These are phyloP conservation scores for Abrostola triplasia DNA, from an alignment of 2,888 invertebrate genomes.

Conservation along the genomic window DNA sequence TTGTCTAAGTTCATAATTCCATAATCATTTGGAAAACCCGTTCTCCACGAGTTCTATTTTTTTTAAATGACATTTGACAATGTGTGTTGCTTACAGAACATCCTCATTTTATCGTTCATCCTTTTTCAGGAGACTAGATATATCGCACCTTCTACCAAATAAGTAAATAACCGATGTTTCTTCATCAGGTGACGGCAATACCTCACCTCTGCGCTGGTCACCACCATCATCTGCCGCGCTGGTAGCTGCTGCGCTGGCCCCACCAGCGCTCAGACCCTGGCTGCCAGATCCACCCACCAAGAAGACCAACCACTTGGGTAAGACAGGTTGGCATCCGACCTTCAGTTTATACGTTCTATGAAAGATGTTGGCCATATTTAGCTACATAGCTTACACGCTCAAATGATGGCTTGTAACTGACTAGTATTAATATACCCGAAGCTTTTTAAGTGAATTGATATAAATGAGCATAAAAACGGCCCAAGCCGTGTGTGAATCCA, in stretches of 20 bases:
- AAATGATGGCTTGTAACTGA: no score
- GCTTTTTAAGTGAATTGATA: no score
- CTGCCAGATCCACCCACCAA: conserved; percentile 84
- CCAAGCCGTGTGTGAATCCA: no score
- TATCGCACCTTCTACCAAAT: no score
- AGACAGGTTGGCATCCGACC: conserved; percentile 72
- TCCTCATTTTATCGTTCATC: no score
- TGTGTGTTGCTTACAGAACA: no score
- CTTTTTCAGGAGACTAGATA: no score
- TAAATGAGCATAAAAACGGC: no score
- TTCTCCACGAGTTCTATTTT: neutral
- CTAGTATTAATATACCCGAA: no score
- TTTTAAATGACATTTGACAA: neutral
- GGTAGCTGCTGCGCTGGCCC: conserved; percentile 90
- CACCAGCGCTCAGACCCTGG: conserved; percentile 86
- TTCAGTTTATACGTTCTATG: neutral
- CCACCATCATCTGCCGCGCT: conserved; percentile 88
- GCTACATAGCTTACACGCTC: neutral
- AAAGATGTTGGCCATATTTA: neutral
- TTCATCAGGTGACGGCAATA: conserved; percentile 75
- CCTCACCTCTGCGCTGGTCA: conserved; percentile 89
- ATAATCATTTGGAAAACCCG: no score
- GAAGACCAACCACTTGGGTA: conserved; percentile 84
- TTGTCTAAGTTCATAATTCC: no score
- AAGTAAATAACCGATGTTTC: neutral